Evolutionary conservation across 2,888 invertebrate species (phyloP), one percentile per base, ranked within the genome.

Genomic region (Parnassius mnemosyne): DNA sequence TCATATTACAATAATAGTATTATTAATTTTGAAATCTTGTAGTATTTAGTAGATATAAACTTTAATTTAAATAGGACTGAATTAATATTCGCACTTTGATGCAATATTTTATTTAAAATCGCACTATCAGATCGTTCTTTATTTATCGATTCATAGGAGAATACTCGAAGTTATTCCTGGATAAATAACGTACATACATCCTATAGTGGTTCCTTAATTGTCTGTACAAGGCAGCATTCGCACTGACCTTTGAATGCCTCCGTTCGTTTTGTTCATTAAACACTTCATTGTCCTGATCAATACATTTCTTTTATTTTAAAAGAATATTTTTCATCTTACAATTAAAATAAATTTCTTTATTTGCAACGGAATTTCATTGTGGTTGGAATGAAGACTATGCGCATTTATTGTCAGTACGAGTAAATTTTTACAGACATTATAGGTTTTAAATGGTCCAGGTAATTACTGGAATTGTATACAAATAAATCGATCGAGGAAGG

Each of bases 181-280:
- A 57, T 53, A 62, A 58, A 62, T 49, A 62, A 54, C 54, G 25
- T 20, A 53, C 57, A 20, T 20, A 53, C 57, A 20, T 16, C 43
- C n/a, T 57, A 57, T 47, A 57, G 61, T 58, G 41, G 58, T 62
- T 76, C 75, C 77, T 78, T 79, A 79, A 79, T 79, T 79, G 77
- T 75, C 71, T 70, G 64, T 74, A 75, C 74, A 72, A 64, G 65
- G 66, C 44, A 54, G 62, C 50, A 43, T 49, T 49, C 60, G 53
- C 65, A 64, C 65, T 81, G 79, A 82, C 81, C 81, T 82, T 81
- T 78, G 76, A 66, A 71, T 77, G 75, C 57, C 56, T 59, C 53
- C 65, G 60, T 57, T 55, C 69, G 73, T 77, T 79, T 76, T 76
- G 77, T 78, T 82, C 84, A 81, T 84, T 84, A 81, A 77, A 77